Percentiles rank a stretch among this genome's conserved stretches.
Conservation (phyloP, 2,797 vertebrate genomes). For the Hephaestus fuliginosus region DNA sequence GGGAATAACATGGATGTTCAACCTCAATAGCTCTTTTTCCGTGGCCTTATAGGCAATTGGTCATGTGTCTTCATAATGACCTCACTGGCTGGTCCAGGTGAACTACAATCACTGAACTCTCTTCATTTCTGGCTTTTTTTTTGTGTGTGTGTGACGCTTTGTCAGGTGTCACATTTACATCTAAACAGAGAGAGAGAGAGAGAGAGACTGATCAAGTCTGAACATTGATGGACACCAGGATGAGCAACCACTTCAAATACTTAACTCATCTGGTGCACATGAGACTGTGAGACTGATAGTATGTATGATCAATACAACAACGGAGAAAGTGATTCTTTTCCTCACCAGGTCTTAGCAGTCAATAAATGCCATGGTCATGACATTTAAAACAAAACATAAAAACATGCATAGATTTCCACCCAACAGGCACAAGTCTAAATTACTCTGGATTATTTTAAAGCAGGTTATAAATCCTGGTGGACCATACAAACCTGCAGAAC, state of each 20-base stretch:
- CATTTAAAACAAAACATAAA: constrained; percentile 10
- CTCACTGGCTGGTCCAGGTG: not conserved
- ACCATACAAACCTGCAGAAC: not conserved
- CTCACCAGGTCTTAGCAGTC: not conserved
- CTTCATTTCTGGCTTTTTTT: not conserved
- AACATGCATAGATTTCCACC: not conserved
- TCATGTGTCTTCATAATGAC: not conserved
- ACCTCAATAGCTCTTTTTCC: not conserved
- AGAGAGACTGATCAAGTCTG: too few relatives aligned
- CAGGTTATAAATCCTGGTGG: not conserved
- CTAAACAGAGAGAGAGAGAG: constrained; percentile 8
- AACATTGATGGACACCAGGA: constrained; percentile 9
- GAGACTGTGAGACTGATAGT: not conserved
- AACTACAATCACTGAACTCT: constrained; percentile 1
- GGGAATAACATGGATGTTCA: not conserved
- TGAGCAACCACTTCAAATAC: not conserved
- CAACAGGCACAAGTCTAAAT: not conserved
- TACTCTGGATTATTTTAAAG: not conserved
- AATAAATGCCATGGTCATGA: not conserved
- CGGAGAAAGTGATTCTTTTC: not conserved
- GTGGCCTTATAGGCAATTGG: not conserved
- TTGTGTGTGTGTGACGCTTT: not conserved
- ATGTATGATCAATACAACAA: not conserved
- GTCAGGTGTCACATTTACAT: constrained; percentile 10
- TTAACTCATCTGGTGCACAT: not conserved